phyloP scores from a whole-genome alignment of 2,797 vertebrate genomes.

The Mycteria americana region DNA sequence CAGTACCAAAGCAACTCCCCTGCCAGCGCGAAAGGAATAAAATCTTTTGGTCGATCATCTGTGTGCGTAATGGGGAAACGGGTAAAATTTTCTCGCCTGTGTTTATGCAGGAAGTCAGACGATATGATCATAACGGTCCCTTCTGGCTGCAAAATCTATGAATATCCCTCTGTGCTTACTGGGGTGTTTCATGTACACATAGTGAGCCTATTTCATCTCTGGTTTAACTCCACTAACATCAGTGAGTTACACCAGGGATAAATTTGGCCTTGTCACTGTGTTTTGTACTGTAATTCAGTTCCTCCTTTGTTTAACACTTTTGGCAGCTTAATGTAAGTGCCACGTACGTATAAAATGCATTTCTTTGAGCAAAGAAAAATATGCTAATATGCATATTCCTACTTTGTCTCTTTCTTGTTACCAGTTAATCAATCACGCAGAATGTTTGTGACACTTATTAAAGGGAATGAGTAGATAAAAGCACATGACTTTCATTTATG shows the following conservation, averaged over 20 bases:
- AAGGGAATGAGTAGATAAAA: conserved; percentile 69
- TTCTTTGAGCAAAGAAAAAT: conserved; percentile 52
- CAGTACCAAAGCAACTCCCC: background rate
- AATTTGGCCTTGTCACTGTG: conserved; percentile 24
- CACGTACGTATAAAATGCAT: background rate
- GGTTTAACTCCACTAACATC: conserved; percentile 12
- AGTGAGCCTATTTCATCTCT: conserved; percentile 4
- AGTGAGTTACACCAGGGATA: conserved; percentile 12
- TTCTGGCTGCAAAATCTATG: background rate
- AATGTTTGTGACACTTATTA: conserved; percentile 68
- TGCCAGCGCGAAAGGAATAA: fast-evolving
- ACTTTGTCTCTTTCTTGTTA: conserved; percentile 64
- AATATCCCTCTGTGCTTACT: background rate
- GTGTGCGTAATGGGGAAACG: background rate
- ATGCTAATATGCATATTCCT: conserved; percentile 53
- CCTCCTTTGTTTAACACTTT: conserved; percentile 58
- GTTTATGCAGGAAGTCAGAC: background rate
- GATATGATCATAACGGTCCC: background rate
- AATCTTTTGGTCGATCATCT: background rate
- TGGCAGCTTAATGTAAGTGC: conserved; percentile 48
- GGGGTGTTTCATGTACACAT: background rate
- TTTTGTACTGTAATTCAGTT: conserved; percentile 33
- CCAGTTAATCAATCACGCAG: conserved; percentile 65
- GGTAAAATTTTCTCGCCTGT: background rate
- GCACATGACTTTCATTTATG: conserved; percentile 62